Evolutionary conservation across 2,888 invertebrate genomes (phyloP), one percentile per base, ranked within the genome.

Genomic region (Aporophyla lueneburgensis): DNA sequence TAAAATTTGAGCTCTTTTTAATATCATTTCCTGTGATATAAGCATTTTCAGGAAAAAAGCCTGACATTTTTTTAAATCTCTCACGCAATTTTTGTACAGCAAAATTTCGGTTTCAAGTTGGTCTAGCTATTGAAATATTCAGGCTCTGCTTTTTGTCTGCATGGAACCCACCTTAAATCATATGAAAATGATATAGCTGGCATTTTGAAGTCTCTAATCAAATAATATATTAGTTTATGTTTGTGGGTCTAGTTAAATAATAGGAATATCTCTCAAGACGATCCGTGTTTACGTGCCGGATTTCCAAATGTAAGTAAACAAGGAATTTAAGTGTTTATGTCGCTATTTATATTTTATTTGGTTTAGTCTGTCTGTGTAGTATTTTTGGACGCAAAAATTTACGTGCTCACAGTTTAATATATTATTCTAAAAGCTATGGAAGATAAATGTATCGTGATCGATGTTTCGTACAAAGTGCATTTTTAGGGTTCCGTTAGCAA

Each of bases 281-380:
- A 81, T 61, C 59, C 51, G 33, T 54, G 43, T 69, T 43, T 51
- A 24, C 54, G n/a, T 24, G 5, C 43, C 21, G 19, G 27, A 61
- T 66, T 65, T 66, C 54, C 59, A 78, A 43, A 54, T 14, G 5
- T 58, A 70, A 46, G 70, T 71, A 71, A 83, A 78, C 59, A 71
- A 21, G 14, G 2, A 56, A 69, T 61, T 63, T 33, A 69, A 69
- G 51, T 84, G 69, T 80, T 80, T 73, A 84, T 71, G 49, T 40
- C 12, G 61, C 40, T 62, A 72, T 82, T 62, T 70, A 70, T 74
- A 72, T 74, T 75, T 74, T 81, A 40, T 74, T 59, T 53, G 43
- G 63, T 77, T 70, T 59, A 68, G 67, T 67, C 67, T 79, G 51
- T 40, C 62, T 66, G n/a, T 54, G 16, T 43, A 59, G 61, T 78